Base-by-base conservation (phyloP, 2,888 invertebrate genomes). In the Andrena marginata region DNA sequence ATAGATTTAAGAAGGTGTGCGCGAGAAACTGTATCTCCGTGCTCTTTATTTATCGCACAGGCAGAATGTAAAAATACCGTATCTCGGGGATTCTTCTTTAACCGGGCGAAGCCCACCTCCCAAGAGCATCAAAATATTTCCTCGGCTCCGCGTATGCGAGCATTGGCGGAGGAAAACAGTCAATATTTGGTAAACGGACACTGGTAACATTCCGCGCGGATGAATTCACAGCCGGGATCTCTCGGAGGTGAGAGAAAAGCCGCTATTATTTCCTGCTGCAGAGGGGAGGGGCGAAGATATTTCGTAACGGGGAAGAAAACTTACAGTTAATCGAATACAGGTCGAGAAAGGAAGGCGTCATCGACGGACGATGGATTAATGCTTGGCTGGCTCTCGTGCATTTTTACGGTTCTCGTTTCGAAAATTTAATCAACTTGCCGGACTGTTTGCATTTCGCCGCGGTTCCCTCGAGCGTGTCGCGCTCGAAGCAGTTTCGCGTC, bases 181-280 rank as follows among this genome's bases (percentile, higher is more conserved):
- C 20, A 74, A 63, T 70, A 63, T 76, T 83, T 68, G 35, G 42
- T 54, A 51, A 64, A 64, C 56, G 49, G 33, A 65, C 51, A 20
- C n/a, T 54, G 35, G 26, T 65, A 60, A 54, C 79, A 83, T 77
- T 77, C 83, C 82, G 64, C 64, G 7, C 16, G 56, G 74, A 69
- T 80, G 74, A 77, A 84, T 74, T 80, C 80, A 74, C 74, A n/a
- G 54, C 72, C 85, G 77, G 84, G 77, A 71, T 84, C 60, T 80
- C 60, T 75, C 49, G 49, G 72, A 76, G 56, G 64, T 13, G 51
- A 79, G 16, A 31, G 42, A 31, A n/a, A 68, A 79, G 73, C 64
- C 68, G 49, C 67, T 64, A 31, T 56, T 78, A 68, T 69, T 79
- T 77, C 77, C 78, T 77, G 68, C 1, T 7, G 5, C 10, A 2